Base-by-base conservation (phyloP, 2,888 invertebrate species). In the Alviniconcha strummeri region DNA sequence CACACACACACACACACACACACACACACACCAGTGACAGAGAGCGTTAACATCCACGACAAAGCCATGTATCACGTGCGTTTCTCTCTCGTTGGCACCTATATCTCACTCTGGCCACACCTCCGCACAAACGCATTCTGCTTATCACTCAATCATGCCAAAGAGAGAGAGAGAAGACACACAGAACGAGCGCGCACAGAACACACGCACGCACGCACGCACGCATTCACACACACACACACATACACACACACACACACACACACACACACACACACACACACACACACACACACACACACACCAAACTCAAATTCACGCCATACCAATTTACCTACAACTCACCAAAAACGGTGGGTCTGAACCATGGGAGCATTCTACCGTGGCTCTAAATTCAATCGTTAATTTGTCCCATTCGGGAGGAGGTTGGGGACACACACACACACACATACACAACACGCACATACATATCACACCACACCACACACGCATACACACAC, bases 231-330 rank as follows among this genome's bases (percentile, higher is more conserved):
- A 75, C 75, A 36, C 82, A 75, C 76, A 71, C 82, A 60, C 80
- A 72, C 72, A 72, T 72, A 72, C 81, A 72, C 81, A 81, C 81
- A 72, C 81, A 81, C 81, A 72, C 81, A 81, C 72, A 72, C 72
- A 81, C 81, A 72, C 81, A 72, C 74, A 56, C 56, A 81, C 72
- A 55, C 69, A 80, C 69, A 56, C 79, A 79, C 79, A 56, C 57
- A 79, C 57, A 17, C n/a, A 79, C 17, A 80, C 54, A 67, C 69
- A 80, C 54, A 80, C 64, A 80, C 80, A 67, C 64, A 75, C 75
- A 75, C 54, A 75, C 17, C 75, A 75, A 52, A 15, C 80, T 69
- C 36, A 69, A 5, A 69, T n/a, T 9, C 8, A 64, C 64, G 11
- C 64, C 9, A 1, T 9, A 64, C 15, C 11, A 9, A 13, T 9